Evolutionary conservation across 2,797 vertebrate species (phyloP).

Genomic region (Chelmon rostratus): DNA sequence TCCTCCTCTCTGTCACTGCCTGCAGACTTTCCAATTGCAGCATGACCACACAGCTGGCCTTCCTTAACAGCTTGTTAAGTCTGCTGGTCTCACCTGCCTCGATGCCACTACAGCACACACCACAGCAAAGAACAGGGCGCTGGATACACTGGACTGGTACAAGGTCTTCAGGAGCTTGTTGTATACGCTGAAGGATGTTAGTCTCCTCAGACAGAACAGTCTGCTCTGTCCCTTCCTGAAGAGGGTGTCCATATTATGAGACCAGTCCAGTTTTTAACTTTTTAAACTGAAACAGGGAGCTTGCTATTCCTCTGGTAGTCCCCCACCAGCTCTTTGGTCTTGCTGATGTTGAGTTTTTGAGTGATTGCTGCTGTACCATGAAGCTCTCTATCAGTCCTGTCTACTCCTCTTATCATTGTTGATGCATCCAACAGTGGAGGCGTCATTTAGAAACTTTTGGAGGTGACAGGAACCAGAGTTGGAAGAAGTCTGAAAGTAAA

Average conservation of each 20-base stretch:
- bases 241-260: not conserved
- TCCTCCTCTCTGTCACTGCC: not conserved
- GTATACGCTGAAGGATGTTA: not conserved
- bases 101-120: not conserved
- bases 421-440: not conserved
- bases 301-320: too few species aligned
- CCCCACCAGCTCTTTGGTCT: too few species aligned
- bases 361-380: not conserved
- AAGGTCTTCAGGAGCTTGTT: not conserved
- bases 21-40: not conserved
- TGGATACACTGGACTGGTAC: not conserved
- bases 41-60: not conserved
- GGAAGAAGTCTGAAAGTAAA: not conserved
- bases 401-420: not conserved
- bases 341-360: too few species aligned
- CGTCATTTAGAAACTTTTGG: not conserved
- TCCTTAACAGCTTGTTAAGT: not conserved
- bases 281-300: too few species aligned
- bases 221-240: not conserved
- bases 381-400: not conserved
- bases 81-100: not conserved
- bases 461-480: too few species aligned
- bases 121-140: not conserved
- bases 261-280: not conserved
- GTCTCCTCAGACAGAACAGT: not conserved